Conservation (phyloP, 2,888 invertebrate species). For the Eugnorisma glareosa region DNA sequence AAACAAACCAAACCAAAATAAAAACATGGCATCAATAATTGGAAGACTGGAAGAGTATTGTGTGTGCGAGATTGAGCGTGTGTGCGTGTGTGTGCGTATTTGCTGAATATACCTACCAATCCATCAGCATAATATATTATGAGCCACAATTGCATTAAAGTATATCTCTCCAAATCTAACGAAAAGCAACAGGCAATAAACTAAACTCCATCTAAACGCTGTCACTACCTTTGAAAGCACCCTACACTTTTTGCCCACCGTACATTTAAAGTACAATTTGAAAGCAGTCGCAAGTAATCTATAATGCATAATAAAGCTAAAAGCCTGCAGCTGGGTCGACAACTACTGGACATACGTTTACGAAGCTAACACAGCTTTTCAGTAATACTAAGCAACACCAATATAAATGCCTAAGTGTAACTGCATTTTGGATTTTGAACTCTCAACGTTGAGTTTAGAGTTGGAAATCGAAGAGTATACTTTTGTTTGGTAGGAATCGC, state of each 20-base stretch:
- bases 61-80: no score
- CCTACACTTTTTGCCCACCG: slow-evolving; percentile 15
- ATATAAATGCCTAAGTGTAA: background rate
- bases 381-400: background rate
- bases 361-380: slow-evolving; percentile 51
- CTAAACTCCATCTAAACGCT: slow-evolving; percentile 1
- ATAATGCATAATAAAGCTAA: slow-evolving; percentile 78
- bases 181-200: background rate
- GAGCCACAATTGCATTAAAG: background rate
- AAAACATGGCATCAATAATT: no score
- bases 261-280: slow-evolving; percentile 65
- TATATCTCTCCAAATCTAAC: background rate
- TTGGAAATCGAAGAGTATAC: background rate
- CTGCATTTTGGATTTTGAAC: background rate
- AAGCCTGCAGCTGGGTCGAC: slow-evolving; percentile 73
- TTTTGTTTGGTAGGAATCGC: background rate
- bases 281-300: slow-evolving; percentile 61
- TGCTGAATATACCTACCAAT: no score
- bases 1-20: no score
- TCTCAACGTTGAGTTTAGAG: background rate
- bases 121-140: no score
- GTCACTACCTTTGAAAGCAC: background rate
- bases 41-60: no score
- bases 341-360: slow-evolving; percentile 70
- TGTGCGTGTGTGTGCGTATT: no score